Conservation (phyloP, 2,113 vertebrate species). For the Pygoscelis adeliae region DNA sequence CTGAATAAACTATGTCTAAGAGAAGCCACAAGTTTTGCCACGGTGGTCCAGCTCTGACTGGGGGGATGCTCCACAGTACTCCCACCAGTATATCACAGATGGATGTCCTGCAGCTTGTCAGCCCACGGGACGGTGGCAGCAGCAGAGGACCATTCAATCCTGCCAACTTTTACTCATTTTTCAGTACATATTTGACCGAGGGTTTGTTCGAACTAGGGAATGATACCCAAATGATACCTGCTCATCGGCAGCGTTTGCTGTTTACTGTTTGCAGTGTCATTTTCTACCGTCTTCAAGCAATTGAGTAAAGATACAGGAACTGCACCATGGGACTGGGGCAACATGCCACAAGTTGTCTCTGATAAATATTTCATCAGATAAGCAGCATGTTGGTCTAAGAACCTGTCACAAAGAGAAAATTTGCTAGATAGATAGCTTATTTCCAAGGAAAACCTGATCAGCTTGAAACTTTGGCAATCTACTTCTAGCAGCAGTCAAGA, state of each 20-base stretch:
- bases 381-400: background rate
- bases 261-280: background rate
- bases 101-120: too few species aligned
- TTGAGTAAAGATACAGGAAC: background rate
- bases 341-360: background rate
- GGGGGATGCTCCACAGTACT: background rate
- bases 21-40: background rate
- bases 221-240: background rate
- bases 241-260: background rate
- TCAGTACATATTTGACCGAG: background rate
- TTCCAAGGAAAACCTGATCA: background rate
- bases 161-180: background rate
- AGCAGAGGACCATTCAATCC: background rate
- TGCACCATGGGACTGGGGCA: background rate
- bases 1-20: background rate
- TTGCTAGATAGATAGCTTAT: background rate
- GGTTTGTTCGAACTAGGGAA: background rate
- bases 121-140: too few species aligned
- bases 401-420: background rate
- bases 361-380: constrained; percentile 20
- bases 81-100: background rate
- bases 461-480: background rate
- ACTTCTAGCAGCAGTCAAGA: background rate
- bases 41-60: background rate
- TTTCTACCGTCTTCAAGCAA: background rate